Evolutionary conservation across 2,113 vertebrate species (phyloP).

Genomic region (Pogonocichla stellata): DNA sequence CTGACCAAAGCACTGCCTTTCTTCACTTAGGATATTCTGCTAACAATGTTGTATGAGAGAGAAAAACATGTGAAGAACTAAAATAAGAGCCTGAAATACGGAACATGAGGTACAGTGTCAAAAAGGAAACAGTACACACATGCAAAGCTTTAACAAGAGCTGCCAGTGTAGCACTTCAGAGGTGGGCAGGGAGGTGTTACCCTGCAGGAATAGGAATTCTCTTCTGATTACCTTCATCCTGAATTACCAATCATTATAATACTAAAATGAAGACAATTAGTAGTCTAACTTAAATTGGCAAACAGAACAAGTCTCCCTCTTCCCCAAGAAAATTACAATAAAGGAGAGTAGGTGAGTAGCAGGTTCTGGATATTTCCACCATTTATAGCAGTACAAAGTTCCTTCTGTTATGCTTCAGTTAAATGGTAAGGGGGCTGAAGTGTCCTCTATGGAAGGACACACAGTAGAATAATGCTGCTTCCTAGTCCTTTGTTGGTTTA

Average conservation of each 20-base stretch:
- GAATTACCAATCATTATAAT: neutral
- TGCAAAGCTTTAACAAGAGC: neutral
- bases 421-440: neutral
- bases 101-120: neutral
- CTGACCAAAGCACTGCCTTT: neutral
- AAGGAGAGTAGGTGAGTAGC: neutral
- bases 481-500: neutral
- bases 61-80: neutral
- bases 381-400: neutral
- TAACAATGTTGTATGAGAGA: neutral
- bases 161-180: rapidly evolving
- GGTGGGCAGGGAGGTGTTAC: neutral
- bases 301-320: neutral
- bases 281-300: neutral
- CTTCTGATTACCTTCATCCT: neutral
- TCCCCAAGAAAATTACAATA: neutral
- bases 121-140: neutral
- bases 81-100: neutral
- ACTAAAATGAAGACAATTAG: neutral
- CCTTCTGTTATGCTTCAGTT: neutral
- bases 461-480: neutral
- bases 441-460: neutral
- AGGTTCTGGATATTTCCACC: neutral
- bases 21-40: neutral
- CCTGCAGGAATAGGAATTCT: neutral